A percentile compares a stretch with the other conserved stretches of the same genome.
Conservation (phyloP, 2,797 vertebrate species). For the Tragopan temminckii region DNA sequence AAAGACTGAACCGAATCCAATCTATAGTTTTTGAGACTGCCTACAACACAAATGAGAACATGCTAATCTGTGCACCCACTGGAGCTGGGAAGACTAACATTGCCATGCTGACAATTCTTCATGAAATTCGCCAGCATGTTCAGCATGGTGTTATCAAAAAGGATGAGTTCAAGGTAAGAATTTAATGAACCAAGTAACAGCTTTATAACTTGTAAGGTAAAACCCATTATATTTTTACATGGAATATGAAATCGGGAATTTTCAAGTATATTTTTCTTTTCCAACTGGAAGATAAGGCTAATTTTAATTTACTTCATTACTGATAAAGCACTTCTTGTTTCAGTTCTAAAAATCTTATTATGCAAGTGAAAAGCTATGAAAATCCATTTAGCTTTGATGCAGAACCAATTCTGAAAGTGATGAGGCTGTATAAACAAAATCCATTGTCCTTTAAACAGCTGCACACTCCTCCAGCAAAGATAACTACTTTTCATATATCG, state of each 20-base stretch:
- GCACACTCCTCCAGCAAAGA: conserved; percentile 76
- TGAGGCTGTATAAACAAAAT: conserved; percentile 79
- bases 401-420: conserved; percentile 77
- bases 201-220: conserved; percentile 55
- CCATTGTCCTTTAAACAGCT: conserved; percentile 81
- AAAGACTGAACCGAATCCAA: conserved; percentile 94
- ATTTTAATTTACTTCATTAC: conserved; percentile 70
- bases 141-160: conserved; percentile 95
- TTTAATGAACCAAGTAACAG: conserved; percentile 34
- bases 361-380: conserved; percentile 73
- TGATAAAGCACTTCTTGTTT: conserved; percentile 63
- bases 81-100: conserved; percentile 99
- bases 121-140: conserved; percentile 95
- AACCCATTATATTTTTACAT: neutral
- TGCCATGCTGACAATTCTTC: conserved; percentile 95
- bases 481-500: conserved; percentile 88
- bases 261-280: conserved; percentile 58
- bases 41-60: conserved; percentile 98
- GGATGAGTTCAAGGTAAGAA: conserved; percentile 95
- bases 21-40: conserved; percentile 98
- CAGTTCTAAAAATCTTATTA: conserved; percentile 76
- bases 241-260: conserved; percentile 58
- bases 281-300: conserved; percentile 44
- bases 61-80: conserved; percentile 96
- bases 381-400: conserved; percentile 75